Evolutionary conservation across 2,797 vertebrate genomes (phyloP).

Genomic region (Hippoglossus hippoglossus): DNA sequence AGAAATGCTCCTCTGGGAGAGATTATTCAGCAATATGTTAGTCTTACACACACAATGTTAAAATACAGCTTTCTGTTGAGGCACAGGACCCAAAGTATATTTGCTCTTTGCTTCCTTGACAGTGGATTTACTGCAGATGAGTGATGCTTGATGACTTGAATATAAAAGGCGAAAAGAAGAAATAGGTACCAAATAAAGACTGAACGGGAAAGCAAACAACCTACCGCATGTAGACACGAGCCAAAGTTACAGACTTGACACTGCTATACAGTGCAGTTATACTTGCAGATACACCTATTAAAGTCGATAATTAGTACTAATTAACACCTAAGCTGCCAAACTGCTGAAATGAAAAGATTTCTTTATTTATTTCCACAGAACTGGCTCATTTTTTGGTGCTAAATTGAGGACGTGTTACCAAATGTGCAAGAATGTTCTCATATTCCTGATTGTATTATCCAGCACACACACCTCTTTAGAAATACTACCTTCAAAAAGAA

Average conservation of each 20-base stretch:
- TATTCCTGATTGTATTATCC: slow-evolving; percentile 2
- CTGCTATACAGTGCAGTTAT: background rate
- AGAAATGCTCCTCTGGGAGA: slow-evolving; percentile 33
- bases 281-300: background rate
- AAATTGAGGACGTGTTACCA: background rate
- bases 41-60: slow-evolving; percentile 20
- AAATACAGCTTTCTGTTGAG: background rate
- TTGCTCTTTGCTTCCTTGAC: slow-evolving; percentile 5
- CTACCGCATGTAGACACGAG: too few relatives aligned
- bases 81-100: background rate
- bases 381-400: background rate
- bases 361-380: slow-evolving; percentile 10
- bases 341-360: slow-evolving; percentile 13
- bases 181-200: background rate
- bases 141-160: background rate
- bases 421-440: slow-evolving; percentile 3
- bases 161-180: background rate
- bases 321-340: slow-evolving; percentile 26
- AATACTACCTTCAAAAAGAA: background rate
- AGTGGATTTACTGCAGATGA: background rate
- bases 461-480: background rate
- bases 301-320: slow-evolving; percentile 3
- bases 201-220: background rate
- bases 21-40: slow-evolving; percentile 51
- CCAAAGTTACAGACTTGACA: background rate